A percentile compares a stretch with the other conserved stretches of the same genome.
Evolutionary conservation across 2,113 vertebrate genomes (phyloP).

Genomic region (Irena cyanogastra): DNA sequence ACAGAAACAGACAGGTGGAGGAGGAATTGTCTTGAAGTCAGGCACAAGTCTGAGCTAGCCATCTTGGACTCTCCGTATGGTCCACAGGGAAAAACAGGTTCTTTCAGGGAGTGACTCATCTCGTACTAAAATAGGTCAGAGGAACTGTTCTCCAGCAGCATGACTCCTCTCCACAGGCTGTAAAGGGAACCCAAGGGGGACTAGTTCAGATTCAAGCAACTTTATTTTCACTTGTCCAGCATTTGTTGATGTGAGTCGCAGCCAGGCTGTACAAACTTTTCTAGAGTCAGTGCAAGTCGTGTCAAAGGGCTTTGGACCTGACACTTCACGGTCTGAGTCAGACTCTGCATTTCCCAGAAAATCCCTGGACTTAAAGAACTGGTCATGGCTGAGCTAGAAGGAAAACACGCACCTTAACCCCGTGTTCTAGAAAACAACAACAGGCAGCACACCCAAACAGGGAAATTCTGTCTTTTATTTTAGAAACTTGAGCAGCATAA

Average conservation of each 20-base stretch:
- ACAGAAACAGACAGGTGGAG: not conserved
- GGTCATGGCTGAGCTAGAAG: not conserved
- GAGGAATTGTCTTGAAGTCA: not conserved
- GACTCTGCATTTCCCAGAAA: not conserved
- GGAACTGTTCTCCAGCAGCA: not conserved
- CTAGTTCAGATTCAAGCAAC: not conserved
- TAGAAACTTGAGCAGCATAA: not conserved
- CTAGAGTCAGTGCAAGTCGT: not conserved
- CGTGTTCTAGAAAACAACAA: not conserved
- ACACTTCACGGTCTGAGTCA: not conserved
- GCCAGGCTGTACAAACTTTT: not conserved
- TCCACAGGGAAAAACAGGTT: slow-evolving; percentile 49
- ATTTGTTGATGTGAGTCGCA: not conserved
- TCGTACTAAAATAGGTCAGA: slow-evolving; percentile 34
- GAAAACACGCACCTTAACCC: not conserved
- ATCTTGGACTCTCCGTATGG: not conserved
- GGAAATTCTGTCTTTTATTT: not conserved
- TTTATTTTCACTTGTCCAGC: not conserved
- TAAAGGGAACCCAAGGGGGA: not conserved
- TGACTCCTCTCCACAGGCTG: slow-evolving; percentile 3
- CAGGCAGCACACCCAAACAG: not conserved
- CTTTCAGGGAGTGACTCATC: slow-evolving; percentile 41
- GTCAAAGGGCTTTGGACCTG: not conserved
- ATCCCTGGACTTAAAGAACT: not conserved
- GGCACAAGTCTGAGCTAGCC: slow-evolving; percentile 30